phyloP scores from a whole-genome alignment of 1,140 invertebrate species.

The Drosophila neocordata region DNA sequence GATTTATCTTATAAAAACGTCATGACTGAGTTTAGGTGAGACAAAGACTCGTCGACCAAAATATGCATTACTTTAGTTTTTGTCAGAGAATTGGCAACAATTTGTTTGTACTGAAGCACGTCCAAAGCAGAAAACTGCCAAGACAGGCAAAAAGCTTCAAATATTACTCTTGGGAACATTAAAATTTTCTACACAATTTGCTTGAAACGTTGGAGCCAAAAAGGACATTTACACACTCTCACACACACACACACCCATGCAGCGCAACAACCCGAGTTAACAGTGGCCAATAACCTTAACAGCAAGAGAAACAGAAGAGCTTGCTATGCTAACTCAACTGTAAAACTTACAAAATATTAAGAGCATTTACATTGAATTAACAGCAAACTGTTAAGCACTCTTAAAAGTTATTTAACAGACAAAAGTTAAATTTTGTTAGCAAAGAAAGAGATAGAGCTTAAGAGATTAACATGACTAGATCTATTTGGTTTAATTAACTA shows the following conservation, averaged over 20 bases:
- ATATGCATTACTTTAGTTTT: neutral
- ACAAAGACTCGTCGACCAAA: neutral
- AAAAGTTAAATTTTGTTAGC: neutral
- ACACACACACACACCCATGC: neutral
- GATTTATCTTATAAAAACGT: neutral
- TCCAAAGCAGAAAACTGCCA: constrained; percentile 14
- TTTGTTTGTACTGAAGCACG: constrained; percentile 4
- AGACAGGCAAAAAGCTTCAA: constrained; percentile 40
- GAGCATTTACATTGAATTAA: neutral
- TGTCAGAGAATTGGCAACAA: neutral
- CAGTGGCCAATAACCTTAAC: constrained; percentile 45
- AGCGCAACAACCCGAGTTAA: constrained; percentile 7
- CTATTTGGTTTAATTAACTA: neutral
- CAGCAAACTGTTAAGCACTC: neutral
- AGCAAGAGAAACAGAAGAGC: constrained; percentile 12
- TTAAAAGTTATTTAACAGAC: neutral
- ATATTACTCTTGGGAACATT: constrained; percentile 67
- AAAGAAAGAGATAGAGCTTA: neutral
- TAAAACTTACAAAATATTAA: neutral
- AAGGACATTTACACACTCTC: constrained; percentile 10
- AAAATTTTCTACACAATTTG: constrained; percentile 76
- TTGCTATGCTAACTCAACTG: neutral
- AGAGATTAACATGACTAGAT: neutral
- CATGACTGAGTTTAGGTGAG: neutral
- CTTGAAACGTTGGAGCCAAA: constrained; percentile 29